Evolutionary conservation across 1,140 invertebrate genomes (phyloP).

Genomic region (Bilobella aurantiaca): DNA sequence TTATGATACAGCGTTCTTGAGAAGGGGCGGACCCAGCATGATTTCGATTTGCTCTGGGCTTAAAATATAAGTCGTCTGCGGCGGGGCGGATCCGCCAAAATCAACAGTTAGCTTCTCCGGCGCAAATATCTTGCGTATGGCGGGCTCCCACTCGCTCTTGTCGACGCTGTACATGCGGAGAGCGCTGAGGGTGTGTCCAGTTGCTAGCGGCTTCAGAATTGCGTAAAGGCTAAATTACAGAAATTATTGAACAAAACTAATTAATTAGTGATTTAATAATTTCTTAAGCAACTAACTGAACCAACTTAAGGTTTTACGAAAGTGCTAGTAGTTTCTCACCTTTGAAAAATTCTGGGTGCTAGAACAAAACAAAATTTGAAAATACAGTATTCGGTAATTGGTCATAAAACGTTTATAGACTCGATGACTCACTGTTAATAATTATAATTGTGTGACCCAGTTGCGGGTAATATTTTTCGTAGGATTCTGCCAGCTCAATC

Average conservation of each 20-base stretch:
- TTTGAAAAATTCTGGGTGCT: background rate
- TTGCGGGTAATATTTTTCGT: background rate
- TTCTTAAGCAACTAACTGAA: too few species aligned
- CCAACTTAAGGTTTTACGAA: background rate
- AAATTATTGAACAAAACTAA: background rate
- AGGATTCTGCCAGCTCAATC: background rate
- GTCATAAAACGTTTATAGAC: too few species aligned
- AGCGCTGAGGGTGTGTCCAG: background rate
- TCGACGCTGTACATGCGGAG: background rate
- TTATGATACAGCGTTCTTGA: too few species aligned
- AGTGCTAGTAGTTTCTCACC: background rate
- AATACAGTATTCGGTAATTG: too few species aligned
- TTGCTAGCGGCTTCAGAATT: background rate
- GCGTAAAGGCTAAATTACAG: background rate
- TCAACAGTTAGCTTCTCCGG: background rate
- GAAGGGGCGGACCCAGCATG: background rate
- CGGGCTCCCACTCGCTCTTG: background rate
- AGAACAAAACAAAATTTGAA: too few species aligned
- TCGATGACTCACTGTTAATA: background rate
- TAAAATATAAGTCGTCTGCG: background rate
- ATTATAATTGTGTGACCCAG: background rate
- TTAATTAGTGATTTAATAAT: too few species aligned
- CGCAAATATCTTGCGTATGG: background rate
- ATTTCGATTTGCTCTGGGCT: background rate
- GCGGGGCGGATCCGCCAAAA: background rate